phyloP scores from a whole-genome alignment of 1,140 invertebrate genomes.

The Pantala flavescens region DNA sequence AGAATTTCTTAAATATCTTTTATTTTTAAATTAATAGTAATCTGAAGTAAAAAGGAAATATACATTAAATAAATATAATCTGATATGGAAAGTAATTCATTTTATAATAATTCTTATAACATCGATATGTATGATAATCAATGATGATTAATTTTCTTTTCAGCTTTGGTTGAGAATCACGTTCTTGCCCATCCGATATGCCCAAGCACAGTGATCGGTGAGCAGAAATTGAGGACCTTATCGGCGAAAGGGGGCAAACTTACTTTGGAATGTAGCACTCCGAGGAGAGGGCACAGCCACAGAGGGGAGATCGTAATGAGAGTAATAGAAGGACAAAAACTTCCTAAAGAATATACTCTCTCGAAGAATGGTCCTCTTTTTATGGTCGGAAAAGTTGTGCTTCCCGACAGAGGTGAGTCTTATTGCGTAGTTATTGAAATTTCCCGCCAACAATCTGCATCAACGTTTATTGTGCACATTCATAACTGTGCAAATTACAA shows the following conservation, averaged over 20 bases:
- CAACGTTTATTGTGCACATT: too few relatives aligned
- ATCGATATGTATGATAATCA: too few relatives aligned
- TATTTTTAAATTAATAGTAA: too few relatives aligned
- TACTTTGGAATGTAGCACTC: slow-evolving; percentile 32
- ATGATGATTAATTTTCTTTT: slow-evolving; percentile 11
- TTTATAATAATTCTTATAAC: background rate
- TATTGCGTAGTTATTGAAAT: too few relatives aligned
- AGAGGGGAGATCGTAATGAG: slow-evolving; percentile 20
- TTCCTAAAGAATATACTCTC: slow-evolving; percentile 31
- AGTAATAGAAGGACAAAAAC: slow-evolving; percentile 27
- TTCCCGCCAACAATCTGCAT: too few relatives aligned
- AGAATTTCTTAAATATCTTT: too few relatives aligned
- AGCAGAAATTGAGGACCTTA: slow-evolving; percentile 33
- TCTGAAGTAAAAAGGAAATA: too few relatives aligned
- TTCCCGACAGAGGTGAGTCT: slow-evolving; percentile 36
- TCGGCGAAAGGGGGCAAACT: slow-evolving; percentile 26
- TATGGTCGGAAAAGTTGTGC: slow-evolving; percentile 34
- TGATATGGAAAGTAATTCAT: too few relatives aligned
- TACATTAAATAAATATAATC: too few relatives aligned
- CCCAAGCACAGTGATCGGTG: slow-evolving; percentile 35
- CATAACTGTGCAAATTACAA: too few relatives aligned
- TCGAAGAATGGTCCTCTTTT: slow-evolving; percentile 38
- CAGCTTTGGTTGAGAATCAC: slow-evolving; percentile 37
- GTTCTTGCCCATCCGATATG: slow-evolving; percentile 38
- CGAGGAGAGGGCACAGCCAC: slow-evolving; percentile 24